Percentiles rank a stretch among this genome's conserved stretches.
phyloP scores from a whole-genome alignment of 2,113 vertebrate species.

The Epinephelus cyanopodus region DNA sequence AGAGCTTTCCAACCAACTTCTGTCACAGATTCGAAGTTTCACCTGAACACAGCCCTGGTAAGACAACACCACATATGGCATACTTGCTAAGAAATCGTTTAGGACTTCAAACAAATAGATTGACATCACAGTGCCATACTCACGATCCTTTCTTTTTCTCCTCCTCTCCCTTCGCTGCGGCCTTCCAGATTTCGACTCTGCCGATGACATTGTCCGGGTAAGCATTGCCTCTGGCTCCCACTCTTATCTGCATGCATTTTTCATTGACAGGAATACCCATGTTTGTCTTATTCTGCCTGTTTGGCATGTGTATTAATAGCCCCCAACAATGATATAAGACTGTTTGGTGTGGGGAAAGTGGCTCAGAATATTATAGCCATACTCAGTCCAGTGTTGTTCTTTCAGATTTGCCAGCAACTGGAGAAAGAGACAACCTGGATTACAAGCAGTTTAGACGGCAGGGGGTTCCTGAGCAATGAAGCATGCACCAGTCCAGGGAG shows the following conservation, averaged over 20 bases:
- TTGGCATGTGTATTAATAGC: slow-evolving; percentile 24
- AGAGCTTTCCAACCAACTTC: slow-evolving; percentile 25
- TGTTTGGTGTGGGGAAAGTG: slow-evolving; percentile 12
- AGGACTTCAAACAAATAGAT: not conserved
- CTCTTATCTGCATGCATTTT: slow-evolving; percentile 47
- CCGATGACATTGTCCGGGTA: slow-evolving; percentile 80
- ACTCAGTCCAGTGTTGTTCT: slow-evolving; percentile 71
- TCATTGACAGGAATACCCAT: slow-evolving; percentile 81
- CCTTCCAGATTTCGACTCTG: slow-evolving; percentile 53
- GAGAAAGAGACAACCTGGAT: slow-evolving; percentile 72
- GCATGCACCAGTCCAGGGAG: slow-evolving; percentile 78
- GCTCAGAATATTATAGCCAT: slow-evolving; percentile 32
- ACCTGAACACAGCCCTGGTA: slow-evolving; percentile 75
- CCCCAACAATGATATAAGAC: slow-evolving; percentile 19
- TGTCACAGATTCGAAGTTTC: slow-evolving; percentile 80
- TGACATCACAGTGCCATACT: not conserved
- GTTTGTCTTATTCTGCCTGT: slow-evolving; percentile 57
- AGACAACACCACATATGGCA: slow-evolving; percentile 17
- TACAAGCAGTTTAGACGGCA: slow-evolving; percentile 46
- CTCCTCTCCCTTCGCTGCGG: slow-evolving; percentile 20
- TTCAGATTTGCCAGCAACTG: slow-evolving; percentile 82
- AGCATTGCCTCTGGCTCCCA: slow-evolving; percentile 41
- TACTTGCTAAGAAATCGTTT: not conserved
- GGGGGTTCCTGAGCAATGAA: slow-evolving; percentile 81
- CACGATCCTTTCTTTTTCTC: slow-evolving; percentile 10